Evolutionary conservation across 1,140 invertebrate species (phyloP).

Genomic region (Cardiocondyla obscurior): DNA sequence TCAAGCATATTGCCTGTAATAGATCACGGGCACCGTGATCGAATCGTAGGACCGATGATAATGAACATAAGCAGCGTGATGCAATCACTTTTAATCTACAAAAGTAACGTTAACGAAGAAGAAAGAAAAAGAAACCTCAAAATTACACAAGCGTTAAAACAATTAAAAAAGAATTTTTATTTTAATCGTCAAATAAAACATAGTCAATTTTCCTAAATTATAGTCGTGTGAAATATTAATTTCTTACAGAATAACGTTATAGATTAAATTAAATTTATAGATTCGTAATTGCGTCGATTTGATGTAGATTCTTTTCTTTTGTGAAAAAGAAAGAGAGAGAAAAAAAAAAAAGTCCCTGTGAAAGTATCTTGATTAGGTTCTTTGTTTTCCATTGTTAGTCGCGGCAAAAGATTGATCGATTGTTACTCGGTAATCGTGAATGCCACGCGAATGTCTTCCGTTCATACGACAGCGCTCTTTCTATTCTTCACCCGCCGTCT

Average conservation of each 20-base stretch:
- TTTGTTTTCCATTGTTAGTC: not conserved
- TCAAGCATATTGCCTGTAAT: slow-evolving; percentile 26
- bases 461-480: not conserved
- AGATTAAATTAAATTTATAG: not conserved
- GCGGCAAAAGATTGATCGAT: slow-evolving; percentile 6
- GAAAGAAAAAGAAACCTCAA: not conserved
- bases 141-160: not conserved
- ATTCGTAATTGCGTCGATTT: not conserved
- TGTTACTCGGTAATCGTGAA: not conserved
- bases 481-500: not conserved
- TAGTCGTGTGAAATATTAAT: no score
- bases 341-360: not conserved
- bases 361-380: not conserved
- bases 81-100: not conserved
- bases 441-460: not conserved
- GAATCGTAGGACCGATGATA: not conserved
- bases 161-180: not conserved
- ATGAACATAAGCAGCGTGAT: not conserved
- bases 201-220: no score
- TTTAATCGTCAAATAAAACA: no score
- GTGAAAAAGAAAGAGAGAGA: no score
- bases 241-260: no score
- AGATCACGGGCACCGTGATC: not conserved
- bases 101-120: not conserved
- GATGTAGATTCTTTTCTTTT: not conserved